These are phyloP conservation scores for Megalopta genalis DNA, from an alignment of 1,140 invertebrate genomes.

Conservation along the genomic window DNA sequence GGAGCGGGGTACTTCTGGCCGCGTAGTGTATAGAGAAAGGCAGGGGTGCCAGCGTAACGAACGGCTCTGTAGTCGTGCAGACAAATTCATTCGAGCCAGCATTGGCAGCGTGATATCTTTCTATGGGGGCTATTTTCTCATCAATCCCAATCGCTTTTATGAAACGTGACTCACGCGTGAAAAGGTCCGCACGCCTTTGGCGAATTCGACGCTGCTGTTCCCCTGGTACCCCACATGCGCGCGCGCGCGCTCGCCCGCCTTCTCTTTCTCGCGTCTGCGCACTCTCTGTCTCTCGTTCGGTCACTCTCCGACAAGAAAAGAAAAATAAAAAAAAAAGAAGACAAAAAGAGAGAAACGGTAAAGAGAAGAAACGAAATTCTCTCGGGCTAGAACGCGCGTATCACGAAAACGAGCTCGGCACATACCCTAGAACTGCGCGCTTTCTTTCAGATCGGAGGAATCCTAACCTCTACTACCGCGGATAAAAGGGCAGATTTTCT, in stretches of 20 bases:
- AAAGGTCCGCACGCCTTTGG: conserved; percentile 67
- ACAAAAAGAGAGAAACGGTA: not conserved
- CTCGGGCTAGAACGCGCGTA: not conserved
- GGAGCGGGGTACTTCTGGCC: conserved; percentile 28
- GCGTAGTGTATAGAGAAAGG: conserved; percentile 25
- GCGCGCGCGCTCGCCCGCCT: not conserved
- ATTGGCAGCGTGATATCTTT: conserved; percentile 71
- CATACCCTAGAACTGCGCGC: too few species aligned
- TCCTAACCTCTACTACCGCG: too few species aligned
- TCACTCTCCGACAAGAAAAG: not conserved
- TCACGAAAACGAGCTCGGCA: not conserved
- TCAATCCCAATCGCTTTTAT: conserved; percentile 78
- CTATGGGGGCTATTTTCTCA: conserved; percentile 77
- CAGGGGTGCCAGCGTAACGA: conserved; percentile 57
- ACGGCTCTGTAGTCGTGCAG: conserved; percentile 54
- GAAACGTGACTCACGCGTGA: conserved; percentile 77
- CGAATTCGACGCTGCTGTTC: conserved; percentile 43
- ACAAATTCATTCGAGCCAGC: conserved; percentile 68
- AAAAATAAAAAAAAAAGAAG: not conserved
- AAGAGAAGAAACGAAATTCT: not conserved
- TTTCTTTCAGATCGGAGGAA: too few species aligned
- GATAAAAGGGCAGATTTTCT: not conserved
- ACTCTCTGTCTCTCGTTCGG: not conserved
- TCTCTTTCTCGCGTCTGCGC: conserved; percentile 11
- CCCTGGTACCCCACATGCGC: conserved; percentile 2